phyloP scores from a whole-genome alignment of 1,140 invertebrate species.

The Drosophila eugracilis region DNA sequence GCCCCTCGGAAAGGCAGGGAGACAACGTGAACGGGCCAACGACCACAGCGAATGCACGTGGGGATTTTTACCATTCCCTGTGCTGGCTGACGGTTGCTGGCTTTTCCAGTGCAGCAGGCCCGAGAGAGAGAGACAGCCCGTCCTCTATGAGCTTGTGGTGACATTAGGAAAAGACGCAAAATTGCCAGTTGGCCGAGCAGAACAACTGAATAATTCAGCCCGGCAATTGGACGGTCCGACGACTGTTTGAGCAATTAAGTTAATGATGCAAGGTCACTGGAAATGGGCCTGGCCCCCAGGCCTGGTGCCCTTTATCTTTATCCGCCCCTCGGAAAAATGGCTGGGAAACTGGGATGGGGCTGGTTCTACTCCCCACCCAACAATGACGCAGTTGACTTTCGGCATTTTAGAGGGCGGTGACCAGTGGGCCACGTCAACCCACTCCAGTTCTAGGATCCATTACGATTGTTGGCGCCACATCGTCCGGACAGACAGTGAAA shows the following conservation, averaged over 20 bases:
- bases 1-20: constrained; percentile 22
- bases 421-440: constrained; percentile 20
- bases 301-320: neutral
- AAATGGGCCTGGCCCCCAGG: constrained; percentile 47
- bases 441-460: constrained; percentile 42
- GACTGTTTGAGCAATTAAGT: constrained; percentile 73
- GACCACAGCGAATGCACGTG: constrained; percentile 57
- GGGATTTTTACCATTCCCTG: constrained; percentile 17
- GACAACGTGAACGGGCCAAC: constrained; percentile 66
- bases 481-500: constrained; percentile 55
- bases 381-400: constrained; percentile 75
- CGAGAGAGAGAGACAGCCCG: constrained; percentile 13
- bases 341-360: constrained; percentile 5
- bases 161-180: constrained; percentile 68
- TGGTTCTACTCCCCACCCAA: constrained; percentile 24
- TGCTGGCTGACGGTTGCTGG: too few species aligned
- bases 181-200: constrained; percentile 48
- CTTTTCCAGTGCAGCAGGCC: constrained; percentile 37
- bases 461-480: constrained; percentile 70
- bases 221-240: constrained; percentile 69
- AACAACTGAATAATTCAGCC: constrained; percentile 77
- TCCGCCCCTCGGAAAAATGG: neutral
- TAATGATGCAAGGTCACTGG: constrained; percentile 82
- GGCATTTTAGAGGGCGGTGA: constrained; percentile 33
- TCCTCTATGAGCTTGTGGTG: constrained; percentile 24